Conservation (phyloP, 2,113 vertebrate genomes). For the Hepsetus odoe region DNA sequence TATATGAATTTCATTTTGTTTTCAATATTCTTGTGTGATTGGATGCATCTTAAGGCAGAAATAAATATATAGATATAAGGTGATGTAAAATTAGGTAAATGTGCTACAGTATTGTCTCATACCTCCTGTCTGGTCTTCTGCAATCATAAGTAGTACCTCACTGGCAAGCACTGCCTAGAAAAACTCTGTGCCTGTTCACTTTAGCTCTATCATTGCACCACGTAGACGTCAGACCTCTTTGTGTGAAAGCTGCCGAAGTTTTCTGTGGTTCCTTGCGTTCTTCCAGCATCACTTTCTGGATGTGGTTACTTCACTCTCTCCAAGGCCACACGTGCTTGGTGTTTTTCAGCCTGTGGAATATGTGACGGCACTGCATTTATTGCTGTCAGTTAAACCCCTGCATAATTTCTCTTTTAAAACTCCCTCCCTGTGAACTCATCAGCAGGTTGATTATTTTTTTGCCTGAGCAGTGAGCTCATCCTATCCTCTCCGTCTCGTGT, state of each 20-base stretch:
- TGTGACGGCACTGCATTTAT: background rate
- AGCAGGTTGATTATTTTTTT: conserved; percentile 34
- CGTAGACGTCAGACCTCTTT: background rate
- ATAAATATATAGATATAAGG: too few relatives aligned
- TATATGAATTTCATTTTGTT: too few relatives aligned
- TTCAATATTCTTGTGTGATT: too few relatives aligned
- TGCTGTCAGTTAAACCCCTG: background rate
- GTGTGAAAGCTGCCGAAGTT: too few relatives aligned
- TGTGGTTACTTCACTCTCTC: background rate
- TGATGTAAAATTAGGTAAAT: too few relatives aligned
- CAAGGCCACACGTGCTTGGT: background rate
- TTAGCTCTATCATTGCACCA: background rate
- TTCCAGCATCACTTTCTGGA: background rate
- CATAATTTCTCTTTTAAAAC: conserved; percentile 22
- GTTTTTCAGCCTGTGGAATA: conserved; percentile 3
- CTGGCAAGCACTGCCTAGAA: background rate
- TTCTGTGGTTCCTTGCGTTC: too few relatives aligned
- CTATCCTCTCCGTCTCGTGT: conserved; percentile 34
- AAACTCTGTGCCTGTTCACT: background rate
- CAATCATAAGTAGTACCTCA: background rate
- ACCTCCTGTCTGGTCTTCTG: background rate
- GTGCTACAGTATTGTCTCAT: too few relatives aligned
- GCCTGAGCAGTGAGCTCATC: conserved; percentile 53
- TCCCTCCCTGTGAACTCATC: background rate
- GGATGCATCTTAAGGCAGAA: too few relatives aligned